Base-by-base conservation (phyloP, 2,888 invertebrate genomes). In the Cyclophora albipunctata region DNA sequence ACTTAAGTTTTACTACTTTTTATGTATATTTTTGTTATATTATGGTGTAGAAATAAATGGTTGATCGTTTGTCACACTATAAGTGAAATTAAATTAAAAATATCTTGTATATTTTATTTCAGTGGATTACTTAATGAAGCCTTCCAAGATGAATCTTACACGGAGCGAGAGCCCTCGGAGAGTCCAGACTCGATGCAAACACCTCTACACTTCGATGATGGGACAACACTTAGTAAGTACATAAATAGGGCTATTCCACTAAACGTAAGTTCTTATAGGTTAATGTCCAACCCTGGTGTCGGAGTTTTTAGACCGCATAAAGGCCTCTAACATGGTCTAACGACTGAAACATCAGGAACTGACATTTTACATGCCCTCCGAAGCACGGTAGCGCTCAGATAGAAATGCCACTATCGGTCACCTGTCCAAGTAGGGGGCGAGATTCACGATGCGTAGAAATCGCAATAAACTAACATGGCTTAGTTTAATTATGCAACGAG, bases 171-270 rank as follows among this genome's bases (percentile, higher is more conserved):
- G 1, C 60, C 65, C 0, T 55, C 78, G 0, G 78, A 79, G n/a
- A 72, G 70, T 43, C 72, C 72, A 0, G 83, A 84, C 35, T 74
- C 81, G 2, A 58, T 79, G 34, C 75, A 76, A 53, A 84, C 81
- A 2, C 84, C 83, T 2, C 65, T 90, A 53, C 81, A 83, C 60
- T 66, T 90, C 34, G 88, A 86, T 7, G 89, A 89, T 60, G 89
- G 89, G 5, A 70, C 80, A 35, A 70, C 74, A 40, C 68, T 85
- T 34, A 77, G 89, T 90, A 58, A 78, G 83, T 76, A 48, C 48
- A 20, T 20, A 20, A 20, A 20, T 20, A 20, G 20, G 20, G 20
- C 20, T 20, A 20, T 20, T 20, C 20, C 2, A 20, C 20, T 20
- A 20, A 20, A 3, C 4, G 3, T 42, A 4, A 6, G 40, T 40